phyloP scores from a whole-genome alignment of 2,113 vertebrate genomes.

The Misgurnus mizolepis region DNA sequence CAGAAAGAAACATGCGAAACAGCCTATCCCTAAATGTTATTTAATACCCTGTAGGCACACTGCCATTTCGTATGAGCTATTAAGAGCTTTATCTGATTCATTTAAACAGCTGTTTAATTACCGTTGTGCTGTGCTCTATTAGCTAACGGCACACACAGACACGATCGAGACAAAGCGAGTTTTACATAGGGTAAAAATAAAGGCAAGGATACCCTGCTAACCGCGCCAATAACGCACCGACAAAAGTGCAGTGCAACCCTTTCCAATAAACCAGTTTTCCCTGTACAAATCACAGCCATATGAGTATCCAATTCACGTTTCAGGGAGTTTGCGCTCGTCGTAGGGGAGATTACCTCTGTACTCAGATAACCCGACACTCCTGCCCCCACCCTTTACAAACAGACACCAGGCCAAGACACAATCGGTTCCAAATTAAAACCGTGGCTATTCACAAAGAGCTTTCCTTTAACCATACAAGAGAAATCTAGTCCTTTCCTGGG shows the following conservation, averaged over 20 bases:
- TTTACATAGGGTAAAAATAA: conserved; percentile 42
- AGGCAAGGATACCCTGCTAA: conserved; percentile 41
- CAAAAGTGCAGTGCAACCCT: background rate
- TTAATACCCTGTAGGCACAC: background rate
- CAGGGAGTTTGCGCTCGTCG: background rate
- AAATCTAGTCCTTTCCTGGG: conserved; percentile 17
- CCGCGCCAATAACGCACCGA: background rate
- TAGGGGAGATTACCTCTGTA: conserved; percentile 1
- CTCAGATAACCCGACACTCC: background rate
- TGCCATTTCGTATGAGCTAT: conserved; percentile 31
- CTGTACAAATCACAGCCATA: conserved; percentile 1
- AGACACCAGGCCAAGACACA: conserved; percentile 21
- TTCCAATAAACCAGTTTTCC: background rate
- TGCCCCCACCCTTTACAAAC: background rate
- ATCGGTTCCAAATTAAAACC: conserved; percentile 42
- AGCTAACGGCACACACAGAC: conserved; percentile 51
- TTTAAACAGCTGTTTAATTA: conserved; percentile 64
- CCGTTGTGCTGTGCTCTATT: conserved; percentile 61
- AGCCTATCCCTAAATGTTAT: background rate
- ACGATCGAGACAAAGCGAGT: background rate
- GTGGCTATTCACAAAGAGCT: conserved; percentile 31
- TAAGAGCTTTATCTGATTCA: conserved; percentile 60
- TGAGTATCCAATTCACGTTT: background rate
- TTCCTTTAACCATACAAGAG: conserved; percentile 32
- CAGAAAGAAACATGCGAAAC: too few species aligned